Evolutionary conservation across 2,797 vertebrate genomes (phyloP), one percentile per base, ranked within the genome.

Genomic region (Myotis planiceps): DNA sequence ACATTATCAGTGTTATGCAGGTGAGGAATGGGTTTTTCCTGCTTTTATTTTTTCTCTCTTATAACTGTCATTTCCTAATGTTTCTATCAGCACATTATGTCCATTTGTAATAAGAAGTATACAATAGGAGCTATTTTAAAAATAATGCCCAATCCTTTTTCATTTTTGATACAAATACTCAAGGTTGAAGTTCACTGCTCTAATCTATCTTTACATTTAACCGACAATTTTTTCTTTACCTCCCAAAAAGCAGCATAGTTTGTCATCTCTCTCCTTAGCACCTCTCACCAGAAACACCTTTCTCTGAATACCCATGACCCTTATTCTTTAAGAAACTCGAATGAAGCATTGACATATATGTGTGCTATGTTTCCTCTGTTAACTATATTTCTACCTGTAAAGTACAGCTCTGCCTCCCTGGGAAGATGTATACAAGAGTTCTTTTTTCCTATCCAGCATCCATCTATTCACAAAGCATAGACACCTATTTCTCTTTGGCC

Each of bases 321-420:
- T 96, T 91, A 19, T 92, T 96, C 92, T 95, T 87, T 27, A 5
- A 9, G 49, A 88, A 89, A 89, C 63, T 66, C 37, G 55, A 96
- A 84, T 51, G 88, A 66, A 91, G 34, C 80, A 49, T 29, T 97
- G 97, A 90, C 82, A 72, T 88, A 34, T 51, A 32, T 72, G 79
- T 96, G 95, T 72, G 74, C 86, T 96, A 86, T 94, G 69, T 79
- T 95, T 91, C 96, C 88, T 97, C 88, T 93, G 88, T 85, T 78
- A 93, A 95, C 92, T 92, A 68, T 92, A 86, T 96, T 95, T 97
- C 95, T 97, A 85, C 82, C 81, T 89, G 23, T 34, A 74, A 87
- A 95, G 47, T 76, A 75, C 39, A 63, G 90, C 75, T 86, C 65
- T 53, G 12, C n/a, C 92, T 65, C 75, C 92, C 92, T 89, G 66